phyloP scores from a whole-genome alignment of 2,113 vertebrate genomes.

The Sarotherodon lohbergeri region DNA sequence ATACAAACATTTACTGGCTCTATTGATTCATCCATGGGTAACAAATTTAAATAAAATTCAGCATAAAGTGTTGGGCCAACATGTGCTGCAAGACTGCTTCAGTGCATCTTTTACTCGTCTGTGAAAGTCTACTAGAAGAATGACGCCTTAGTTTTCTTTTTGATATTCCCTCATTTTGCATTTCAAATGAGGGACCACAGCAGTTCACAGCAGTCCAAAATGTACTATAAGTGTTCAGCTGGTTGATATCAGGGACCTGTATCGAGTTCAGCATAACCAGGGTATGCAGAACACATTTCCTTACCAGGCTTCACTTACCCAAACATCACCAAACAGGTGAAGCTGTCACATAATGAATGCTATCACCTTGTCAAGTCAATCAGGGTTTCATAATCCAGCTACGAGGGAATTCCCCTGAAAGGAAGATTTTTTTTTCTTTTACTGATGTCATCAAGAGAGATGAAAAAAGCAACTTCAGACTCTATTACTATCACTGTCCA shows the following conservation, averaged over 20 bases:
- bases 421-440: neutral
- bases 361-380: neutral
- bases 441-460: neutral
- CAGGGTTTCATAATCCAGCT: neutral
- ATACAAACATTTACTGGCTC: neutral
- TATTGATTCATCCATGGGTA: neutral
- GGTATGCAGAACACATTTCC: neutral
- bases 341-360: neutral
- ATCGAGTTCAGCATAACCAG: rapidly evolving
- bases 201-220: neutral
- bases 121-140: neutral
- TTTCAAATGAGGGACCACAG: neutral
- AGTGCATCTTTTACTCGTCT: neutral
- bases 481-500: neutral
- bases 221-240: neutral
- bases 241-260: rapidly evolving
- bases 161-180: neutral
- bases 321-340: neutral
- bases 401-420: neutral
- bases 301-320: neutral
- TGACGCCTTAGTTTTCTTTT: neutral
- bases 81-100: neutral
- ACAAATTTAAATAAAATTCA: neutral
- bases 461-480: neutral
- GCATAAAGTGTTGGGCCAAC: rapidly evolving